Conservation (phyloP, 2,888 invertebrate species). For the Rhagophthalmus giganteus region DNA sequence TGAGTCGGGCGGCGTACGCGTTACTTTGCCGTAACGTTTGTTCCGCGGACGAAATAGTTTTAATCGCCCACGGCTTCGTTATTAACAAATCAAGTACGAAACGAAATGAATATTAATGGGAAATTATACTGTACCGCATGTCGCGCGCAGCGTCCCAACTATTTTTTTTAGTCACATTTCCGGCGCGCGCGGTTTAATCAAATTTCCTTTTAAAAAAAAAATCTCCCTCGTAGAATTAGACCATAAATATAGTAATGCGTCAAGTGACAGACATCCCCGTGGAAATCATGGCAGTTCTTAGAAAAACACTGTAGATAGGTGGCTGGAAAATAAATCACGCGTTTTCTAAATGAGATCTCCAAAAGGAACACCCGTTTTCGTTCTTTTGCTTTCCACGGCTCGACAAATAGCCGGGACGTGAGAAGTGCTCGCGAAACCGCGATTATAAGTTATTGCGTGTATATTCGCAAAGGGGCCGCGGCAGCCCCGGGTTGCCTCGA, state of each 20-base stretch:
- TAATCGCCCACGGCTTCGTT: too few relatives aligned
- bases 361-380: slow-evolving; percentile 19
- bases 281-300: slow-evolving; percentile 31
- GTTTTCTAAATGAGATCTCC: slow-evolving; percentile 33
- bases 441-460: slow-evolving; percentile 33
- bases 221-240: slow-evolving; percentile 5
- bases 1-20: slow-evolving; percentile 16
- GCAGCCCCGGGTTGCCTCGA: slow-evolving; percentile 14
- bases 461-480: slow-evolving; percentile 23
- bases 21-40: slow-evolving; percentile 9
- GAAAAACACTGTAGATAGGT: slow-evolving; percentile 25
- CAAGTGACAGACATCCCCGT: slow-evolving; percentile 31
- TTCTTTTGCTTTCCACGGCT: slow-evolving; percentile 21
- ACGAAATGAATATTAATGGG: too few relatives aligned
- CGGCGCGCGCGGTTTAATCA: too few relatives aligned
- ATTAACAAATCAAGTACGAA: too few relatives aligned
- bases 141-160: too few relatives aligned
- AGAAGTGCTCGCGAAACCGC: slow-evolving; percentile 26
- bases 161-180: too few relatives aligned
- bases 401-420: slow-evolving; percentile 33
- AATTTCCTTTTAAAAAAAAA: too few relatives aligned
- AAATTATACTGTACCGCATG: too few relatives aligned
- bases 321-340: slow-evolving; percentile 32
- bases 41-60: slow-evolving; percentile 3
- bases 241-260: slow-evolving; percentile 32